Percentiles rank a stretch among this genome's conserved stretches.
These are phyloP conservation scores for Canis aureus DNA, from an alignment of 2,113 vertebrate species.

Conservation along the genomic window DNA sequence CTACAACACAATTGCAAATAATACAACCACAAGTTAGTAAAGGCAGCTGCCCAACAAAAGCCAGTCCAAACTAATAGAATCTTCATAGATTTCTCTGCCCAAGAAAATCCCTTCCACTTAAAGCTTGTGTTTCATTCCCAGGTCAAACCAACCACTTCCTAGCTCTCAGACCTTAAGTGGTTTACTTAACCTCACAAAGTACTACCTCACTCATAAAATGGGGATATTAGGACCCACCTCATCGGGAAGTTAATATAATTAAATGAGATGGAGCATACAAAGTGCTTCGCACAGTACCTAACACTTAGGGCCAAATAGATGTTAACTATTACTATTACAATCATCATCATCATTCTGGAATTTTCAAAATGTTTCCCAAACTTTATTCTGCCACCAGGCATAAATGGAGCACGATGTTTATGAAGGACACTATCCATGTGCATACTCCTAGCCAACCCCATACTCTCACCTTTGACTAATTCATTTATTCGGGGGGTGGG, in stretches of 20 bases:
- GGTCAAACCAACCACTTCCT: conserved; percentile 16
- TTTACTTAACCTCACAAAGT: neutral
- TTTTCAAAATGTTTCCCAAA: conserved; percentile 24
- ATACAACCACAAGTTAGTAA: neutral
- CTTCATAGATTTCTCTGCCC: neutral
- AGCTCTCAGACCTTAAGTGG: neutral
- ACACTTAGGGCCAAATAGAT: neutral
- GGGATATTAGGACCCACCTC: neutral
- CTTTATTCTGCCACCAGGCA: neutral
- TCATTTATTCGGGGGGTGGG: neutral
- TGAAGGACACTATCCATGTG: neutral
- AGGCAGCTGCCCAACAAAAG: neutral
- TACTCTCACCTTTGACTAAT: neutral
- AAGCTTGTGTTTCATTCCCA: neutral
- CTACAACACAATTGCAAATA: neutral
- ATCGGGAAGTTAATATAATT: neutral
- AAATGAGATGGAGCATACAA: neutral
- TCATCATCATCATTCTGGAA: neutral
- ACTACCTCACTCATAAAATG: conserved; percentile 24
- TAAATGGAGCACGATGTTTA: neutral
- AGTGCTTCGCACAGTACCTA: neutral
- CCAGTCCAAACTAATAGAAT: neutral
- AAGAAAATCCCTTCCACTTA: neutral
- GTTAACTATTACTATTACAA: neutral
- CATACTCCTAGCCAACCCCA: neutral